Evolutionary conservation across 2,888 invertebrate species (phyloP).

Genomic region (Drepana falcataria): DNA sequence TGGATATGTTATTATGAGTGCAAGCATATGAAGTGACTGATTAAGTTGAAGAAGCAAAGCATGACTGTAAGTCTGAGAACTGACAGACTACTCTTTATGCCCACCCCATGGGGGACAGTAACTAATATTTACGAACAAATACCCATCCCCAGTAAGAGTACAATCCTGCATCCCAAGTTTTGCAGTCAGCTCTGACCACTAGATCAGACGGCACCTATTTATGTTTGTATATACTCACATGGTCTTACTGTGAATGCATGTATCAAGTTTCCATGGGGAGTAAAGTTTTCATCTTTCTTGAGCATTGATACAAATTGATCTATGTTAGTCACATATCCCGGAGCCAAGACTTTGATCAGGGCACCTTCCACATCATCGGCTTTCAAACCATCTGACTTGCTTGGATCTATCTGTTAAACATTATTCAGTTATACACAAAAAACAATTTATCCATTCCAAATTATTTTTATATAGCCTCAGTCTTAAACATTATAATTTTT

Average conservation of each 20-base stretch:
- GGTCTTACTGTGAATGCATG: slow-evolving; percentile 78
- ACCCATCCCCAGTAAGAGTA: too few species aligned
- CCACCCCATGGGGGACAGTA: too few species aligned
- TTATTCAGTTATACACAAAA: background rate
- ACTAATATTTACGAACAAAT: too few species aligned
- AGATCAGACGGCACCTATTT: background rate
- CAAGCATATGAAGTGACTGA: too few species aligned
- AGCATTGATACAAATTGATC: slow-evolving; percentile 85
- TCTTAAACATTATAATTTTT: too few species aligned
- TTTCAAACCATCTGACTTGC: slow-evolving; percentile 78
- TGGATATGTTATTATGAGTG: too few species aligned
- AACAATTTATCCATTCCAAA: background rate
- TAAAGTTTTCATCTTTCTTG: slow-evolving; percentile 85
- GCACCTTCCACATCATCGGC: slow-evolving; percentile 87
- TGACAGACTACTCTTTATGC: too few species aligned
- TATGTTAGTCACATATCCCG: slow-evolving; percentile 83
- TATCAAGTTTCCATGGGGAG: slow-evolving; percentile 85
- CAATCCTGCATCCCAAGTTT: too few species aligned
- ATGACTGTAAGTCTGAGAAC: too few species aligned
- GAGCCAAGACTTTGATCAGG: slow-evolving; percentile 83
- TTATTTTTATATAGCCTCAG: too few species aligned
- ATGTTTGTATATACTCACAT: slow-evolving; percentile 38
- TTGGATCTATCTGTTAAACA: slow-evolving; percentile 69
- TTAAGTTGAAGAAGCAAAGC: too few species aligned
- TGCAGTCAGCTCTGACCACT: too few species aligned